Conservation (phyloP, 1,140 invertebrate species). For the Bombus difficillimus region DNA sequence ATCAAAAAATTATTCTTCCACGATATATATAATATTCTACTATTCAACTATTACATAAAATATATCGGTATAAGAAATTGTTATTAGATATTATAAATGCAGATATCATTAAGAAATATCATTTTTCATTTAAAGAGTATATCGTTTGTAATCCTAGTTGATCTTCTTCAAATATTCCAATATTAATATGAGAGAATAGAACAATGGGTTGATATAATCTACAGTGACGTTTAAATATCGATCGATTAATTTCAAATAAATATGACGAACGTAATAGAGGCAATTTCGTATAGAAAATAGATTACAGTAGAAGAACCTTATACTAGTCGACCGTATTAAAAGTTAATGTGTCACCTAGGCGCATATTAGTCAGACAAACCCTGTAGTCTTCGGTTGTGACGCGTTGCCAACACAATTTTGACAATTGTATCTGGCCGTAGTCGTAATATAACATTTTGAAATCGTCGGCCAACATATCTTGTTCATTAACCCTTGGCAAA, state of each 20-base stretch:
- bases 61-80: no score
- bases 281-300: neutral
- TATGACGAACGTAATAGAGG: neutral
- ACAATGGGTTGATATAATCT: no score
- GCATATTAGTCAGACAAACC: neutral
- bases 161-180: no score
- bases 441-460: conserved; percentile 19
- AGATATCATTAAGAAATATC: no score
- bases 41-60: no score
- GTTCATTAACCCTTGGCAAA: conserved; percentile 32
- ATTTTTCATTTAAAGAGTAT: no score
- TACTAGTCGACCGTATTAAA: neutral
- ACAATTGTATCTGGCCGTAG: neutral
- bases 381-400: neutral
- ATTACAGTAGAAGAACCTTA: neutral
- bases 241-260: neutral
- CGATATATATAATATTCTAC: no score
- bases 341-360: neutral
- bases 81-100: no score
- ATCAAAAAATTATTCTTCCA: no score
- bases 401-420: conserved; percentile 9
- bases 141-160: no score
- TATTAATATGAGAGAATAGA: no score
- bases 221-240: no score
- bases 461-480: conserved; percentile 16